Conservation (phyloP, 2,113 vertebrate genomes). For the Pardalotus punctatus region DNA sequence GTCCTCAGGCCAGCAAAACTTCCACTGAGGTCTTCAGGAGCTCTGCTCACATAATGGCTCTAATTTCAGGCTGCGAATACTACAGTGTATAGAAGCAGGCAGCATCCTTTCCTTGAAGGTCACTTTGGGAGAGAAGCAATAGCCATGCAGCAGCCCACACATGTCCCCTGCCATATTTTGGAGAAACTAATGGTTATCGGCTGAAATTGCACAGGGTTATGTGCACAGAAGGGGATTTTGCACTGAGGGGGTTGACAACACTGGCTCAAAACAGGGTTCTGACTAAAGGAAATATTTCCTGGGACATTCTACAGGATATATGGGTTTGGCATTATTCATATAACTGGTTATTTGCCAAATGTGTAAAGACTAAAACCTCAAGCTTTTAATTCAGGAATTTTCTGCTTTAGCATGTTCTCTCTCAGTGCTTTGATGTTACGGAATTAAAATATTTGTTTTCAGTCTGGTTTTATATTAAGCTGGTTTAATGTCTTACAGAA, state of each 20-base stretch:
- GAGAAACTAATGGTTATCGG: background rate
- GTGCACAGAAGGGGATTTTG: background rate
- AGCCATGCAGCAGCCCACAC: background rate
- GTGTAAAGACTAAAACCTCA: background rate
- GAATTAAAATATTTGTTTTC: slow-evolving; percentile 23
- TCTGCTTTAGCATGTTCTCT: background rate
- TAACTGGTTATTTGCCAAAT: background rate
- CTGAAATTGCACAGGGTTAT: background rate
- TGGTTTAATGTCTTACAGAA: background rate
- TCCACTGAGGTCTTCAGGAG: background rate
- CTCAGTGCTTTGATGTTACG: background rate
- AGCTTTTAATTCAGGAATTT: background rate
- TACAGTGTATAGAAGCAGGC: background rate
- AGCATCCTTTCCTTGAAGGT: background rate
- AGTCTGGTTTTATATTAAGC: slow-evolving; percentile 14
- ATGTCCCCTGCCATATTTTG: background rate
- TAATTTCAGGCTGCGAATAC: background rate
- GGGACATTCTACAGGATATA: background rate
- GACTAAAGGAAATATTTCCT: background rate
- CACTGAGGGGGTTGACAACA: background rate
- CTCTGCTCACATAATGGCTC: background rate
- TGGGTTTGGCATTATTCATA: background rate
- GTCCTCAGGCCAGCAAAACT: background rate
- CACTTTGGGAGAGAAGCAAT: background rate
- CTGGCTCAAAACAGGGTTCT: background rate